Evolutionary conservation across 2,888 invertebrate species (phyloP).

Genomic region (Leptinotarsa peninsularis): DNA sequence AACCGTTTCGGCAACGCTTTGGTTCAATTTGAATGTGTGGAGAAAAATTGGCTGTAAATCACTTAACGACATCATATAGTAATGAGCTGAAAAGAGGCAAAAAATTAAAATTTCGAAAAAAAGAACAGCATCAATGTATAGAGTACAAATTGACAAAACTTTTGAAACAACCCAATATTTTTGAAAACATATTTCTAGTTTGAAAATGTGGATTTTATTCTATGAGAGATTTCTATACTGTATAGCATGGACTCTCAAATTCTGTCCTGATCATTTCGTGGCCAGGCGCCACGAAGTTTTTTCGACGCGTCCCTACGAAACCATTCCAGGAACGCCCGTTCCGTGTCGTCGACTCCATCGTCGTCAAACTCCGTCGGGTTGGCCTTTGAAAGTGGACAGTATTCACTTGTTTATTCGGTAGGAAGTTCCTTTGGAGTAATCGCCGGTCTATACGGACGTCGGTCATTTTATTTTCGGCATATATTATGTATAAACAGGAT

Average conservation of each 20-base stretch:
- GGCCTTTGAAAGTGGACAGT: conserved; percentile 32
- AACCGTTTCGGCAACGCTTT: too few species aligned
- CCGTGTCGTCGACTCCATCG: conserved; percentile 29
- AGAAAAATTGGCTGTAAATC: too few species aligned
- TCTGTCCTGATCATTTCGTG: background rate
- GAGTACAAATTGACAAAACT: too few species aligned
- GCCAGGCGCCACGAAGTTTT: conserved; percentile 24
- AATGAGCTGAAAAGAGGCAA: too few species aligned
- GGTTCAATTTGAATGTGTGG: too few species aligned
- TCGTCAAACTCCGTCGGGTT: conserved; percentile 23
- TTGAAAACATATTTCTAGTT: too few species aligned
- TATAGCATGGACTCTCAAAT: background rate
- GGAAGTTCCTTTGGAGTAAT: conserved; percentile 25
- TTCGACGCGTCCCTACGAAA: conserved; percentile 26
- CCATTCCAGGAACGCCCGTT: conserved; percentile 35
- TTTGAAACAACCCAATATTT: too few species aligned
- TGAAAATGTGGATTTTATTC: too few species aligned
- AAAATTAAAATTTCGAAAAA: too few species aligned
- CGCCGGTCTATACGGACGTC: background rate
- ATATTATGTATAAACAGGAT: conserved; percentile 12
- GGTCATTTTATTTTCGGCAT: conserved; percentile 19
- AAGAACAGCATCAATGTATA: too few species aligned
- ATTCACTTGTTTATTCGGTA: conserved; percentile 35
- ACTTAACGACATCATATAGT: too few species aligned
- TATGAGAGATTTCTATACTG: too few species aligned